Evolutionary conservation across 2,797 vertebrate species (phyloP).

Genomic region (Streptopelia turtur): DNA sequence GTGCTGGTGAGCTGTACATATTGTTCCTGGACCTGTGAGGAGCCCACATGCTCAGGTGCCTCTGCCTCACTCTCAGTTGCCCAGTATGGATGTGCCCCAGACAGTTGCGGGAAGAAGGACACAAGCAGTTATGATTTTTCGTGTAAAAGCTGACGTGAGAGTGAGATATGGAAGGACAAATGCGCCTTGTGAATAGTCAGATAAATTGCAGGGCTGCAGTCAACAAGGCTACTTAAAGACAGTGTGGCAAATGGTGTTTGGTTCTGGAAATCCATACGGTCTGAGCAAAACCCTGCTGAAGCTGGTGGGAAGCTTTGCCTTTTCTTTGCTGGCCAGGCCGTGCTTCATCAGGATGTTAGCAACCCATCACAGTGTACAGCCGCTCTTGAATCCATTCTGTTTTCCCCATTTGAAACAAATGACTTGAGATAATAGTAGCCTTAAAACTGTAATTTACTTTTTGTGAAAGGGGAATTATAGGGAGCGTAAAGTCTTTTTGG

Average conservation of each 20-base stretch:
- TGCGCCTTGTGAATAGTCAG: not conserved
- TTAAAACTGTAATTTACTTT: conserved; percentile 69
- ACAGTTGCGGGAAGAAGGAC: not conserved
- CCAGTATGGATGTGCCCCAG: not conserved
- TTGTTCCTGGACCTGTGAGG: accelerated
- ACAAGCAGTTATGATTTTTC: accelerated
- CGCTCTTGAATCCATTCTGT: not conserved
- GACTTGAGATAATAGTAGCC: conserved; percentile 56
- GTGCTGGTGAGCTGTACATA: not conserved
- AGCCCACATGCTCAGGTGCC: not conserved
- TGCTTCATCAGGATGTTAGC: not conserved
- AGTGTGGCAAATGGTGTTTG: not conserved
- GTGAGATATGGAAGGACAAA: not conserved
- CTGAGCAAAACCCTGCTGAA: not conserved
- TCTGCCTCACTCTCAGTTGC: not conserved
- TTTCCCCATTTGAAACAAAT: conserved; percentile 55
- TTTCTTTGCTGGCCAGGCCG: not conserved
- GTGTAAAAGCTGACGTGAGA: not conserved
- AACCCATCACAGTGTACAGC: not conserved
- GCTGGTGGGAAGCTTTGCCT: not conserved
- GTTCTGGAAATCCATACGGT: not conserved
- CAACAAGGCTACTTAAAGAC: not conserved
- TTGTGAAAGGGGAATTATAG: conserved; percentile 56
- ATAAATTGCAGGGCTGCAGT: not conserved
- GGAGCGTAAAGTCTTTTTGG: not conserved